phyloP scores from a whole-genome alignment of 1,140 invertebrate species.

The Leptinotarsa undecemlineata region DNA sequence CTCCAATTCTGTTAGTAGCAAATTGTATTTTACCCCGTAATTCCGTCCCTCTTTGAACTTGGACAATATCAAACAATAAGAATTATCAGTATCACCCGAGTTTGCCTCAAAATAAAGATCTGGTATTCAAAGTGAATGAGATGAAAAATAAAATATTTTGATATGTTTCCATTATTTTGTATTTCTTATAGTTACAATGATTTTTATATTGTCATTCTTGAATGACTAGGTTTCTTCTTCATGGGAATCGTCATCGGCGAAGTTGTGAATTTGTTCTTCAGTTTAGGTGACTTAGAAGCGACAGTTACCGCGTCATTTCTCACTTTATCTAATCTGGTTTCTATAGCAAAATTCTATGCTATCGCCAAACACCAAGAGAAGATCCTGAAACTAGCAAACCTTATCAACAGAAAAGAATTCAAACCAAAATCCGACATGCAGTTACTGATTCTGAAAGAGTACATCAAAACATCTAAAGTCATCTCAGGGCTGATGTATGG shows the following conservation, averaged over 20 bases:
- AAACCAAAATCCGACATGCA: slow-evolving; percentile 24
- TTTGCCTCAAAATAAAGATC: too few relatives aligned
- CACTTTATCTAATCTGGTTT: slow-evolving; percentile 27
- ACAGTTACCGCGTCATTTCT: slow-evolving; percentile 27
- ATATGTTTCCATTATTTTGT: background rate
- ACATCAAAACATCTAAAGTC: slow-evolving; percentile 26
- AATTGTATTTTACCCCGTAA: too few relatives aligned
- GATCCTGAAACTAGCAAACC: slow-evolving; percentile 14
- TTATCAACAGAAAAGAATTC: slow-evolving; percentile 29
- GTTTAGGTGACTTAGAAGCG: slow-evolving; percentile 24
- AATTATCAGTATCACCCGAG: too few relatives aligned
- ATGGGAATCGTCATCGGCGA: slow-evolving; percentile 15
- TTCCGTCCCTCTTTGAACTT: too few relatives aligned
- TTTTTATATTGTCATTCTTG: background rate
- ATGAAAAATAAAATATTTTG: background rate
- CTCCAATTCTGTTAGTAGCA: too few relatives aligned
- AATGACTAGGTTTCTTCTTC: slow-evolving; percentile 15
- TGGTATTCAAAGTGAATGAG: too few relatives aligned
- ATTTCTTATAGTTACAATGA: background rate
- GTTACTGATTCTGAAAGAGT: slow-evolving; percentile 4
- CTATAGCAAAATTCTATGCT: slow-evolving; percentile 23
- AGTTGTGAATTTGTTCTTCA: background rate
- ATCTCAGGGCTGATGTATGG: slow-evolving; percentile 21
- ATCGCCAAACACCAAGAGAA: slow-evolving; percentile 11
- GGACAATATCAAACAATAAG: too few relatives aligned